A percentile compares a stretch with the other conserved stretches of the same genome.
Conservation (phyloP, 2,888 invertebrate species). For the Parnassius apollo region DNA sequence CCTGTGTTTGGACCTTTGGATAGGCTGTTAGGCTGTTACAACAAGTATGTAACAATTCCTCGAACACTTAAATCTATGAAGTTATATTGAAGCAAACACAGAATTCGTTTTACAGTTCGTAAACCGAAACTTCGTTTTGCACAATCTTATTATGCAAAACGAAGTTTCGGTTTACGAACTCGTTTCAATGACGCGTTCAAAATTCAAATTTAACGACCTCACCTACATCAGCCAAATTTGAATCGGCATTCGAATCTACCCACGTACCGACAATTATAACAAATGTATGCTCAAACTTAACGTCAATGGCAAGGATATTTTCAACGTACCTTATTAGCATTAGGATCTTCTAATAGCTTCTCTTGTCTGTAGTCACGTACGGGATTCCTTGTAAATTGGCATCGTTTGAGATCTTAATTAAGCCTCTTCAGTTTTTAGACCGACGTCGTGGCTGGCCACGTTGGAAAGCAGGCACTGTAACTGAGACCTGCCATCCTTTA, state of each 20-base stretch:
- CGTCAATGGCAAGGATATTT: constrained; percentile 22
- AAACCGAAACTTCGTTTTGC: constrained; percentile 33
- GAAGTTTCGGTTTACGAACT: constrained; percentile 35
- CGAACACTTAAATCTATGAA: no score
- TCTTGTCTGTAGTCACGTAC: constrained; percentile 58
- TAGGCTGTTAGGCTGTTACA: no score
- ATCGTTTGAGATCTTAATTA: constrained; percentile 75
- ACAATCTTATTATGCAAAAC: constrained; percentile 34
- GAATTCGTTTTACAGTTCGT: neutral
- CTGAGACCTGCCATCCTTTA: constrained; percentile 22
- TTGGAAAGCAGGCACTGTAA: constrained; percentile 13
- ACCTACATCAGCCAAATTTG: constrained; percentile 40
- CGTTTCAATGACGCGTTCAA: constrained; percentile 37
- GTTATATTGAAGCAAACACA: no score
- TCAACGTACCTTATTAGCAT: constrained; percentile 36
- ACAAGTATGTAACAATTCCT: no score
- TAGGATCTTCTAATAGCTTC: constrained; percentile 52
- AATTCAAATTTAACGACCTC: constrained; percentile 43
- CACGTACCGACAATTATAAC: constrained; percentile 58
- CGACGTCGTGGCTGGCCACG: constrained; percentile 37
- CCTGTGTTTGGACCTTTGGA: no score
- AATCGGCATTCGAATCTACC: constrained; percentile 48
- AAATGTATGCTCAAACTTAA: constrained; percentile 29
- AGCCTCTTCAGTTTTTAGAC: constrained; percentile 73
- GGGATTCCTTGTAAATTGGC: constrained; percentile 72